Evolutionary conservation across 2,888 invertebrate genomes (phyloP), one percentile per base, ranked within the genome.

Genomic region (Seira ritae): DNA sequence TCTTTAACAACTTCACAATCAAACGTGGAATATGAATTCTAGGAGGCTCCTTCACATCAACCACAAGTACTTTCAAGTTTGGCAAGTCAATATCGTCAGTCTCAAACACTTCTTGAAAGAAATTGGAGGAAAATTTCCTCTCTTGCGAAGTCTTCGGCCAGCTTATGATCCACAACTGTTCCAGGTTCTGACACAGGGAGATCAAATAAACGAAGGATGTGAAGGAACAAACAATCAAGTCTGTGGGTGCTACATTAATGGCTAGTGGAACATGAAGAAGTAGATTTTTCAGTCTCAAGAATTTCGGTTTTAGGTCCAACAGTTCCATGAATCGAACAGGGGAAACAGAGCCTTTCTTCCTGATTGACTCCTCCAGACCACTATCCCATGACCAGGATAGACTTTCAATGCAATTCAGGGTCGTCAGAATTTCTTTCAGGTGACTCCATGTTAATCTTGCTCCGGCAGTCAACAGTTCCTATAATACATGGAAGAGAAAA

Each of bases 351-450:
- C 83, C 70, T 66, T 73, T 70, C 19, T 37, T 70, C 8, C 86
- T 37, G 4, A 78, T 46, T 15, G 75, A 74, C 24, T 78, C 75
- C 71, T 88, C 88, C 12, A 87, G 31, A 6, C 74, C 65, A 74
- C 80, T 80, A 62, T 88, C 88, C 86, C 86, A 88, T 0, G 87
- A 84, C 87, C 86, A 87, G 0, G 87, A 86, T 1, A 88, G 42
- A 23, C 69, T 79, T 55, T 73, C 69, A 8, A 86, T 67, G 17
- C 24, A 22, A 37, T 62, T 55, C n/a, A 68, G 19, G 0, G 55
- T 71, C 46, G 50, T 70, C 10, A 88, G 55, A 19, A 87, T 80
- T 84, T 88, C 84, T n/a, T 74, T 60, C 4, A 88, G 60, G 71
- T 88, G 88, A 17, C 55, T 19, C 85, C 86, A 88, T 12, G 85